Base-by-base conservation (phyloP, 2,113 vertebrate genomes). In the Sakesphorus luctuosus region DNA sequence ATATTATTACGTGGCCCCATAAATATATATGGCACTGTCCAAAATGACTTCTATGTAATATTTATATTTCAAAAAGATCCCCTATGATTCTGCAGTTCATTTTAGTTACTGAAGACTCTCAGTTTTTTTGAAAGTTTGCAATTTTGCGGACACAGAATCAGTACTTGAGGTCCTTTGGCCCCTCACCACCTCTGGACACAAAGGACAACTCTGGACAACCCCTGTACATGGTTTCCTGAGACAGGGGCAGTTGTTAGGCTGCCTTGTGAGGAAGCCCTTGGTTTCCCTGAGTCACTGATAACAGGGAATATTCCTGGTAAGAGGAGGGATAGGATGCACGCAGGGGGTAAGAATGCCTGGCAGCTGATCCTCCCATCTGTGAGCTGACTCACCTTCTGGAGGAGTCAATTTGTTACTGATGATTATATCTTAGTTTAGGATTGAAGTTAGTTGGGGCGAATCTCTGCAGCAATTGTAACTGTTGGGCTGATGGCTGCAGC, bases 1-100 rank as follows among this genome's bases (percentile, higher is more conserved):
- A 87, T 96, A 87, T 78, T 93, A 87, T 73, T 95, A 53, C 61
- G n/a, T 61, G 35, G 61, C 56, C 92, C 52, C 85, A 82, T 87
- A 93, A 96, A 92, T 93, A 86, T 13, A 92, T 24, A 68, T 63
- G 79, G 31, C 46, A 81, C 65, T 93, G 79, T 86, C 79, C 90
- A 95, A 90, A 88, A 84, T 73, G 0, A 81, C 76, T 94, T 90
- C 47, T 78, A 38, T 46, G 90, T 87, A 90, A 84, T 90, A 93
- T 81, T 96, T 94, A 47, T 96, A 55, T 89, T 93, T 82, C 40
- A 21, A n/a, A 77, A 74, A 61, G 24, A 80, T 86, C 40, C 31
- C 62, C 24, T 49, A 46, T 35, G 62, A 93, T 92, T 92, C 83
- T 89, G 49, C 25, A 87, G 36, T 61, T 84, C 17, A 6, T 86